Percentiles rank a stretch among this genome's conserved stretches.
phyloP scores from a whole-genome alignment of 1,140 invertebrate species.

The Sinella curviseta region DNA sequence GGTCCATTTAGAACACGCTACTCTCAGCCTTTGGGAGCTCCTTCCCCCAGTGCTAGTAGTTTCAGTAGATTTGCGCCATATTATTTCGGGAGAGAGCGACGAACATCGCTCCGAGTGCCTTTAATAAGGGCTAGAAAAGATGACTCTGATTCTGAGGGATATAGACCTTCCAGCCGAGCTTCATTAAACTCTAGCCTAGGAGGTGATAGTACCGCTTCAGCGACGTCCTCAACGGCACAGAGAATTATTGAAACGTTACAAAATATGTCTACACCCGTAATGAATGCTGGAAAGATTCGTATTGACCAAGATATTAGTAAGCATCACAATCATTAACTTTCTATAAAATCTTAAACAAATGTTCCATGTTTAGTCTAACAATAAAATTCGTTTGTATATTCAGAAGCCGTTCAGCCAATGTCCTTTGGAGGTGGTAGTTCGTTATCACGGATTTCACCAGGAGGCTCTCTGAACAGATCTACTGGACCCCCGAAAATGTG shows the following conservation, averaged over 20 bases:
- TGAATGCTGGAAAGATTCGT: conserved; percentile 22
- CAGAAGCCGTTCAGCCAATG: conserved; percentile 10
- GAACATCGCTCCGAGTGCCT: neutral
- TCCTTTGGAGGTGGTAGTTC: neutral
- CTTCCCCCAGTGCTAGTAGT: neutral
- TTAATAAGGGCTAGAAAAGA: conserved; percentile 5
- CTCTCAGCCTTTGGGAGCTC: neutral
- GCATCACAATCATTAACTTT: neutral
- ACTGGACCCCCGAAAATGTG: conserved; percentile 21
- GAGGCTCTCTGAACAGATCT: neutral
- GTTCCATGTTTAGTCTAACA: no score
- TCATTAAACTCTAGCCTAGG: conserved; percentile 2
- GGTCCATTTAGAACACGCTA: conserved; percentile 11
- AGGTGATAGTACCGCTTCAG: neutral
- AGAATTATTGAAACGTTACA: conserved; percentile 17
- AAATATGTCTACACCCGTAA: conserved; percentile 4
- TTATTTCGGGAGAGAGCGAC: conserved; percentile 4
- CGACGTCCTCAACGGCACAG: conserved; percentile 17
- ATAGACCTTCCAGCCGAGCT: neutral
- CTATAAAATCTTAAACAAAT: neutral
- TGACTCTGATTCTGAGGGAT: conserved; percentile 7
- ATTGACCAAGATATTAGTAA: conserved; percentile 16
- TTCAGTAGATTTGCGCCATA: conserved; percentile 18
- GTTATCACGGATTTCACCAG: neutral
- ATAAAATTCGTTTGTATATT: no score